phyloP scores from a whole-genome alignment of 1,140 invertebrate genomes.

The Zaprionus nigranus region DNA sequence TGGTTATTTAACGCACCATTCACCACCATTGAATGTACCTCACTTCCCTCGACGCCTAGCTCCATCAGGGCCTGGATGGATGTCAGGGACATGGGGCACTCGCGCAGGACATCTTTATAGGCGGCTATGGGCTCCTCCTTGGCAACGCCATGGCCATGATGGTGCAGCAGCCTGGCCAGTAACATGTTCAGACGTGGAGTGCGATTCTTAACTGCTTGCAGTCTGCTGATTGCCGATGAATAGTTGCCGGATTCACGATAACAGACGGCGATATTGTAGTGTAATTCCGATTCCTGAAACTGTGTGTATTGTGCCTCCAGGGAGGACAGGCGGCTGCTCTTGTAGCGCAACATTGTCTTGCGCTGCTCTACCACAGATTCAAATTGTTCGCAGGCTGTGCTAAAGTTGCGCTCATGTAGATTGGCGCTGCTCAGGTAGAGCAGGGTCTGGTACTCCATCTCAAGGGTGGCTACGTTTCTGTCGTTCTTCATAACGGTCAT shows the following conservation, averaged over 20 bases:
- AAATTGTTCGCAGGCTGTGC: slow-evolving; percentile 52
- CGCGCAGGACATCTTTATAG: slow-evolving; percentile 91
- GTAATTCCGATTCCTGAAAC: slow-evolving; percentile 88
- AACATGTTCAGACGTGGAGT: slow-evolving; percentile 90
- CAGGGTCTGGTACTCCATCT: slow-evolving; percentile 74
- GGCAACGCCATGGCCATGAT: slow-evolving; percentile 87
- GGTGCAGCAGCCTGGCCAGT: slow-evolving; percentile 89
- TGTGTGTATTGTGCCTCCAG: slow-evolving; percentile 81
- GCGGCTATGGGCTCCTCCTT: slow-evolving; percentile 89
- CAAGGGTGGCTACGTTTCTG: slow-evolving; percentile 64
- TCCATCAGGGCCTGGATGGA: slow-evolving; percentile 88
- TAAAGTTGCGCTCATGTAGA: slow-evolving; percentile 62
- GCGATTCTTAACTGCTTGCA: slow-evolving; percentile 90
- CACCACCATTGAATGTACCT: slow-evolving; percentile 89
- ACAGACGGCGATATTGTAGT: slow-evolving; percentile 89
- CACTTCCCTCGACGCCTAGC: slow-evolving; percentile 89
- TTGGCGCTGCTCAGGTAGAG: slow-evolving; percentile 62
- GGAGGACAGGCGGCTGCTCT: slow-evolving; percentile 53
- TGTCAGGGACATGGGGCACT: slow-evolving; percentile 90
- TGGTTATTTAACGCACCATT: slow-evolving; percentile 79
- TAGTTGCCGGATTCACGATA: slow-evolving; percentile 88
- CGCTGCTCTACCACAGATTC: slow-evolving; percentile 57
- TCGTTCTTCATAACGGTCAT: slow-evolving; percentile 69
- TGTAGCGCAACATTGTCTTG: slow-evolving; percentile 60
- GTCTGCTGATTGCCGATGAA: slow-evolving; percentile 87